phyloP scores from a whole-genome alignment of 2,888 invertebrate species.

The Sussaba pulchella region DNA sequence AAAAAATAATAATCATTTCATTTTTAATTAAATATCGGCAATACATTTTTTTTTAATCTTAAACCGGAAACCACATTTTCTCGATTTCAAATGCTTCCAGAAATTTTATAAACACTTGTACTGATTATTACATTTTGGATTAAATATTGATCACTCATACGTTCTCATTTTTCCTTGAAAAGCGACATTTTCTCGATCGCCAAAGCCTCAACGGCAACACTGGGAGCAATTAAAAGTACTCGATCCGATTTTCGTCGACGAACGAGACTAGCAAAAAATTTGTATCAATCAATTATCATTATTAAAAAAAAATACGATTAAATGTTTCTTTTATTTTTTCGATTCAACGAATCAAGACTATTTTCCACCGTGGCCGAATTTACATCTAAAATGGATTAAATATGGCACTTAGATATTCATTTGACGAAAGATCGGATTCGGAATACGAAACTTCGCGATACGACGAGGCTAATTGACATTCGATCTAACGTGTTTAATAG shows the following conservation, averaged over 20 bases:
- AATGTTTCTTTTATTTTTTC: background rate
- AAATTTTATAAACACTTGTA: background rate
- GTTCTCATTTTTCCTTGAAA: too few relatives aligned
- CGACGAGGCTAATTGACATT: too few relatives aligned
- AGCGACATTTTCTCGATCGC: background rate
- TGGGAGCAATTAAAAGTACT: background rate
- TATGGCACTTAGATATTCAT: conserved; percentile 56
- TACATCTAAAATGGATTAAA: conserved; percentile 26
- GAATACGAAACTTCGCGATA: too few relatives aligned
- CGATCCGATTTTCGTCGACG: background rate
- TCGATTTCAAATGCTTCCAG: too few relatives aligned
- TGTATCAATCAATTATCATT: too few relatives aligned
- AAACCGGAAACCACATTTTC: too few relatives aligned
- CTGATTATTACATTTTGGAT: background rate
- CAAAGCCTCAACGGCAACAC: background rate
- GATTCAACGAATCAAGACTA: background rate
- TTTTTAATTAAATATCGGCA: background rate
- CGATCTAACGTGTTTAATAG: too few relatives aligned
- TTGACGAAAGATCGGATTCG: conserved; percentile 23
- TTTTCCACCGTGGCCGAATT: background rate
- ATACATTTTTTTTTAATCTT: too few relatives aligned
- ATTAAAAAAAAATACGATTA: conserved; percentile 8
- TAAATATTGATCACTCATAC: background rate
- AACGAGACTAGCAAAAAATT: too few relatives aligned
- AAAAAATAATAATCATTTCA: conserved; percentile 2